Percentiles rank a stretch among this genome's conserved stretches.
These are phyloP conservation scores for Tupaia tana DNA, from an alignment of 2,113 vertebrate species.

Conservation along the genomic window DNA sequence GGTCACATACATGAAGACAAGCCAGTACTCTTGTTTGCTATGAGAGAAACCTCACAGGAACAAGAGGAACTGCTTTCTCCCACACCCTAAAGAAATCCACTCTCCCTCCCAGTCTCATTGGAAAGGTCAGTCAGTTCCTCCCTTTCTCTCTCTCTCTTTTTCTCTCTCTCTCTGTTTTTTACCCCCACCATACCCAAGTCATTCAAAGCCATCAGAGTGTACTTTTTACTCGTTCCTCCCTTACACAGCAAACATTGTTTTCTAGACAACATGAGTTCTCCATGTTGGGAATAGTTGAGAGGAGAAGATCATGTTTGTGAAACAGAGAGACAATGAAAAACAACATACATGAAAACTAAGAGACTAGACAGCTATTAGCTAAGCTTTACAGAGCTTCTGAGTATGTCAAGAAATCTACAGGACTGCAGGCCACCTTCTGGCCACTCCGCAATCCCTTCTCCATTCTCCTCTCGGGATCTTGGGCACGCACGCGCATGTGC, in stretches of 20 bases:
- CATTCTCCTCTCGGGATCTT: too few relatives aligned
- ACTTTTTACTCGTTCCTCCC: background rate
- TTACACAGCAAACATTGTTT: background rate
- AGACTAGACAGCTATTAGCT: background rate
- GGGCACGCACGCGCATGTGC: too few relatives aligned
- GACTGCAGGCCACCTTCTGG: background rate
- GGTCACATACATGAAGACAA: background rate
- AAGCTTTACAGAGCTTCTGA: background rate
- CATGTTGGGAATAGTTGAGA: background rate
- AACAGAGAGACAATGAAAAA: background rate
- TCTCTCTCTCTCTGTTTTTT: background rate
- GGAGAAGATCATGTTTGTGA: background rate
- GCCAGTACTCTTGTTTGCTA: background rate
- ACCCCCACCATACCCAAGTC: background rate
- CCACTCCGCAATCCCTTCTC: background rate
- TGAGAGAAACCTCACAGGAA: background rate
- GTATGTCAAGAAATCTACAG: background rate
- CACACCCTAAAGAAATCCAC: background rate
- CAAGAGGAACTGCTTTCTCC: background rate
- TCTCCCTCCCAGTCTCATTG: background rate
- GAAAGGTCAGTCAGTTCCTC: background rate
- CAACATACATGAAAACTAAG: background rate
- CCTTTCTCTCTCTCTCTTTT: background rate
- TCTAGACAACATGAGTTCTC: background rate
- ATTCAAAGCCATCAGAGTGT: background rate